Percentiles rank a stretch among this genome's conserved stretches.
Conservation (phyloP, 2,113 vertebrate species). For the Cheilinus undulatus region DNA sequence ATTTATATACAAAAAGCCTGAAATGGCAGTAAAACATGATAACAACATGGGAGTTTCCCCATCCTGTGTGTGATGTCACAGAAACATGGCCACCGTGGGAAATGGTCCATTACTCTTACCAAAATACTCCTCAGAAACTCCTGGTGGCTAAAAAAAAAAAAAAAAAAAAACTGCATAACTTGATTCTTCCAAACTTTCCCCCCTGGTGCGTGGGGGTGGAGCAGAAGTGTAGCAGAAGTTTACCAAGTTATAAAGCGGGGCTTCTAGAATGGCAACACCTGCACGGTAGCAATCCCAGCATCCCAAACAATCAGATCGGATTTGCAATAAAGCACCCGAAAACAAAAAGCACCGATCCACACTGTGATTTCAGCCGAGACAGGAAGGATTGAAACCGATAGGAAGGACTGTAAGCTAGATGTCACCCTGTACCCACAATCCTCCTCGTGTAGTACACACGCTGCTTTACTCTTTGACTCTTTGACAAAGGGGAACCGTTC, state of each 20-base stretch:
- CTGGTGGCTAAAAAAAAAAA: slow-evolving; percentile 40
- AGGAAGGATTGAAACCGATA: slow-evolving; percentile 5
- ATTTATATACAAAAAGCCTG: too few relatives aligned
- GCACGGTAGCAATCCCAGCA: slow-evolving; percentile 65
- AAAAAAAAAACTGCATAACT: slow-evolving; percentile 38
- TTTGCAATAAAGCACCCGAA: slow-evolving; percentile 74
- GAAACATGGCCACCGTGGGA: too few relatives aligned
- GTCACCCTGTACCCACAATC: slow-evolving; percentile 67
- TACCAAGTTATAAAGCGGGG: slow-evolving; percentile 45
- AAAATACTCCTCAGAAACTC: slow-evolving; percentile 42
- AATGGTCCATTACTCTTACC: slow-evolving; percentile 28
- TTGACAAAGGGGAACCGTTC: slow-evolving; percentile 69
- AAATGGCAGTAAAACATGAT: too few relatives aligned
- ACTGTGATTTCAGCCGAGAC: slow-evolving; percentile 81
- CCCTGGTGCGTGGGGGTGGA: slow-evolving; percentile 18
- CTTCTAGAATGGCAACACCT: slow-evolving; percentile 70
- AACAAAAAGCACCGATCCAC: slow-evolving; percentile 75
- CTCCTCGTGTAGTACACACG: slow-evolving; percentile 70
- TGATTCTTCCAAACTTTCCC: slow-evolving; percentile 62
- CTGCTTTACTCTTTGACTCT: slow-evolving; percentile 76
- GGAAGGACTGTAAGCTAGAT: slow-evolving; percentile 47
- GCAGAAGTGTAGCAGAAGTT: slow-evolving; percentile 74
- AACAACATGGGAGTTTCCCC: too few relatives aligned
- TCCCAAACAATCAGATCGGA: slow-evolving; percentile 69
- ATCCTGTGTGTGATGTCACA: too few relatives aligned